Evolutionary conservation across 2,888 invertebrate species (phyloP), one percentile per base, ranked within the genome.

Genomic region (Marasmarcha lunaedactyla): DNA sequence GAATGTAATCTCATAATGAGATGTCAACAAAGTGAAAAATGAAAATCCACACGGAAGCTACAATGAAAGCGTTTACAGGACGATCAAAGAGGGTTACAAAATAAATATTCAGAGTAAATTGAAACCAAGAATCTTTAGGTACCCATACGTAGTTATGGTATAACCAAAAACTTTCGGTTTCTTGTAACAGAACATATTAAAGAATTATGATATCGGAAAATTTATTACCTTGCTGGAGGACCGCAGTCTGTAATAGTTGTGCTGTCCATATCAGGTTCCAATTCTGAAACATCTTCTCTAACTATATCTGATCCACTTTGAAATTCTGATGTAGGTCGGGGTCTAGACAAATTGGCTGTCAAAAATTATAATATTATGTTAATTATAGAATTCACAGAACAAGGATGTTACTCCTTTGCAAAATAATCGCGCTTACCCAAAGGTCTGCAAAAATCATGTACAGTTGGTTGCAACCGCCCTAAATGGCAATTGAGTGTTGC

Each of bases 401-500:
- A n/a, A n/a, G n/a, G n/a, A n/a, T n/a, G n/a, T n/a, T n/a, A n/a
- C n/a, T n/a, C n/a, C n/a, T n/a, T n/a, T n/a, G n/a, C n/a, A n/a
- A n/a, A n/a, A n/a, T n/a, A n/a, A n/a, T n/a, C n/a, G n/a, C n/a
- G n/a, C 54, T 47, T 49, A 81, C 79, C 78, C 44, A 81, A 57
- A 56, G 78, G 71, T 58, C 79, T 66, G 62, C 84, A 70, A 61
- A 85, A 71, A 59, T 77, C 85, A 51, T 72, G 89, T 57, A 58
- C 81, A 0, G 85, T 83, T 0, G 90, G 90, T 49, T 86, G 84
- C 36, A 90, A 65, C 46, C 88, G 78, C 1, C 90, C 90, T 39
- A 89, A 62, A 37, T 88, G 83, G 48, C 90, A 90, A 53, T 88
- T 86, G 2, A 90, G 74, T 0, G 88, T 87, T 2, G 87, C 86